Conservation (phyloP, 2,888 invertebrate species). For the Acleris holmiana region DNA sequence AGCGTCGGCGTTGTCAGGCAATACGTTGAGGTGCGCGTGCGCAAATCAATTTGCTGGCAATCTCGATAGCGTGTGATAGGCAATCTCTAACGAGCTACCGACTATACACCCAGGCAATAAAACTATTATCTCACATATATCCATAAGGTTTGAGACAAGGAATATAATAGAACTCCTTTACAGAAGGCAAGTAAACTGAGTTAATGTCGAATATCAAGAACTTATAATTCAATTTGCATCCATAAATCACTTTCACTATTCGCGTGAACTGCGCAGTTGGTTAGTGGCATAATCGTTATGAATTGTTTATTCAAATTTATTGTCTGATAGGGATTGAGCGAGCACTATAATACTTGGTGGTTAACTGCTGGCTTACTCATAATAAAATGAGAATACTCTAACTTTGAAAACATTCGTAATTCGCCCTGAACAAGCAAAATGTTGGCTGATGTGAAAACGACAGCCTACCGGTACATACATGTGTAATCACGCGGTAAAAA, state of each 20-base stretch:
- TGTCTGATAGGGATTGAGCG: conserved; percentile 16
- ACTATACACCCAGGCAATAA: conserved; percentile 14
- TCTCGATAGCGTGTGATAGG: conserved; percentile 41
- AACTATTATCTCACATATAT: background rate
- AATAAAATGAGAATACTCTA: no score
- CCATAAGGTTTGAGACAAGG: background rate
- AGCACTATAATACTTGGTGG: background rate
- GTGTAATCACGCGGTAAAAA: conserved; percentile 61
- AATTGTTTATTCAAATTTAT: conserved; percentile 46
- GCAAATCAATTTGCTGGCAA: conserved; percentile 47
- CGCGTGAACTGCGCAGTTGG: conserved; percentile 73
- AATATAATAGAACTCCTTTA: background rate
- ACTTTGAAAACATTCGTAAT: no score
- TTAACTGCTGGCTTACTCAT: no score
- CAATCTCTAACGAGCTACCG: conserved; percentile 42
- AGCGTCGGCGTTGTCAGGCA: conserved; percentile 62
- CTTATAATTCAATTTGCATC: conserved; percentile 42
- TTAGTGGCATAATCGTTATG: conserved; percentile 56
- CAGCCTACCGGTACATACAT: conserved; percentile 40
- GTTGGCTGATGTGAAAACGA: conserved; percentile 27
- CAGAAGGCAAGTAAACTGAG: background rate
- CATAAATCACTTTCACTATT: conserved; percentile 77
- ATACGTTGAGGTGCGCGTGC: conserved; percentile 65
- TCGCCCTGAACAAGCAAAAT: conserved; percentile 20
- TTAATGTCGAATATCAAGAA: conserved; percentile 6